Evolutionary conservation across 2,888 invertebrate species (phyloP).

Genomic region (Zootermopsis nevadensis): DNA sequence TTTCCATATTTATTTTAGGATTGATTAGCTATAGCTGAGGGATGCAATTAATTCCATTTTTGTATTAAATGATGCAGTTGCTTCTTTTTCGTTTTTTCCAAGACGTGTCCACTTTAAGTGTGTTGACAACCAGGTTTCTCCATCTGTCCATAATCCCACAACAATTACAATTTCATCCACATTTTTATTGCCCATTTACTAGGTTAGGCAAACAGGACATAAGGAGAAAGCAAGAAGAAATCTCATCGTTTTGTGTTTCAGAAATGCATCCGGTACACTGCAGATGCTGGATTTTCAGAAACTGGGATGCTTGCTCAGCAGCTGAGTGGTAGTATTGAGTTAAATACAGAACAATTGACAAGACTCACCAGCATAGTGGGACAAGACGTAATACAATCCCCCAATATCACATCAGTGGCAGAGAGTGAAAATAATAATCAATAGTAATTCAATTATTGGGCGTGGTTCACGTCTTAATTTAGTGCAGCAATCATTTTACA

Average conservation of each 20-base stretch:
- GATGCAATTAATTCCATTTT: too few relatives aligned
- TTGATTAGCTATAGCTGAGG: too few relatives aligned
- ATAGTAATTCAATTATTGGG: background rate
- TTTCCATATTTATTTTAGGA: too few relatives aligned
- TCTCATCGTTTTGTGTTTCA: slow-evolving; percentile 58
- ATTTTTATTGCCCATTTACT: too few relatives aligned
- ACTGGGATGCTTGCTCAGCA: slow-evolving; percentile 62
- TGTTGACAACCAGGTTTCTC: too few relatives aligned
- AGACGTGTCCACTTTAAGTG: too few relatives aligned
- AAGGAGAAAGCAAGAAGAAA: background rate
- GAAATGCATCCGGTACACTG: slow-evolving; percentile 69
- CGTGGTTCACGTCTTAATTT: background rate
- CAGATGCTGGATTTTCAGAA: slow-evolving; percentile 68
- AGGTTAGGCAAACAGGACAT: too few relatives aligned
- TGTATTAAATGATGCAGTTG: too few relatives aligned
- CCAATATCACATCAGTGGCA: background rate
- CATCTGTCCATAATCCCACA: too few relatives aligned
- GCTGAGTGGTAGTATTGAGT: slow-evolving; percentile 53
- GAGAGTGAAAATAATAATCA: background rate
- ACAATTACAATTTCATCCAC: too few relatives aligned
- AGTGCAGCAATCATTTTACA: background rate
- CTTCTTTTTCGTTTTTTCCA: too few relatives aligned
- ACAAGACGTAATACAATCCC: slow-evolving; percentile 55
- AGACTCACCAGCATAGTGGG: slow-evolving; percentile 67
- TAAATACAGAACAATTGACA: slow-evolving; percentile 65